A percentile compares a stretch with the other conserved stretches of the same genome.
Conservation (phyloP, 2,797 vertebrate species). For the Eupleurogrammus muticus region DNA sequence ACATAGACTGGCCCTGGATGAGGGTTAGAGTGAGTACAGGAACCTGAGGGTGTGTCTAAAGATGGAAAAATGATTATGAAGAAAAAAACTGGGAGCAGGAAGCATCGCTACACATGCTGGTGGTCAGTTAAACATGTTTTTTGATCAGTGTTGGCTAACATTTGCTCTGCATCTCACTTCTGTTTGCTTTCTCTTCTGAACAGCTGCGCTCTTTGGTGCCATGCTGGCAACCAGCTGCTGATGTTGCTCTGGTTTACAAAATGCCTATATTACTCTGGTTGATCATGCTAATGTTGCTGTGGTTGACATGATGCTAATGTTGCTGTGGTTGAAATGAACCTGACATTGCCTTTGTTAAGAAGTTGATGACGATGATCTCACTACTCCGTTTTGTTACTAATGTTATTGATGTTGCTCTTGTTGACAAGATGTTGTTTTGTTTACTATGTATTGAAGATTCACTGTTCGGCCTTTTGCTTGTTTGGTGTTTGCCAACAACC, state of each 20-base stretch:
- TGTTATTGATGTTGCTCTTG: slow-evolving; percentile 38
- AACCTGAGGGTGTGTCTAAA: slow-evolving; percentile 8
- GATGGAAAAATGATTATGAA: neutral
- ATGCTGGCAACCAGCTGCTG: slow-evolving; percentile 53
- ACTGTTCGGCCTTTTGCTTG: slow-evolving; percentile 36
- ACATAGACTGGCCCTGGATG: neutral
- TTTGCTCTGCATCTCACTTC: slow-evolving; percentile 47
- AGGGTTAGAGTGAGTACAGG: neutral
- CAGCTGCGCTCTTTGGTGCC: slow-evolving; percentile 60
- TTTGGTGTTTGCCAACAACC: slow-evolving; percentile 25
- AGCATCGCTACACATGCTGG: slow-evolving; percentile 12
- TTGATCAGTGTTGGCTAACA: slow-evolving; percentile 2
- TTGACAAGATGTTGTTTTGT: slow-evolving; percentile 45
- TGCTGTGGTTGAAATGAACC: slow-evolving; percentile 37
- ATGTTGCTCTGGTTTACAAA: slow-evolving; percentile 55
- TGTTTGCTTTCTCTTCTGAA: slow-evolving; percentile 56
- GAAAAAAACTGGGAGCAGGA: neutral
- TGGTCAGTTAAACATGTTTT: slow-evolving; percentile 26
- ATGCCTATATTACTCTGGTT: slow-evolving; percentile 49
- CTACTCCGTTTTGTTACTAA: slow-evolving; percentile 6
- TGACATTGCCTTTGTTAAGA: slow-evolving; percentile 1
- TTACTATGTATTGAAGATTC: slow-evolving; percentile 40
- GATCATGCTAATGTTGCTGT: slow-evolving; percentile 9
- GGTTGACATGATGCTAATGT: slow-evolving; percentile 50
- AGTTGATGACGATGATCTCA: neutral